phyloP scores from a whole-genome alignment of 92 coral and sea anemone species.

The Bergia puertoricense region DNA sequence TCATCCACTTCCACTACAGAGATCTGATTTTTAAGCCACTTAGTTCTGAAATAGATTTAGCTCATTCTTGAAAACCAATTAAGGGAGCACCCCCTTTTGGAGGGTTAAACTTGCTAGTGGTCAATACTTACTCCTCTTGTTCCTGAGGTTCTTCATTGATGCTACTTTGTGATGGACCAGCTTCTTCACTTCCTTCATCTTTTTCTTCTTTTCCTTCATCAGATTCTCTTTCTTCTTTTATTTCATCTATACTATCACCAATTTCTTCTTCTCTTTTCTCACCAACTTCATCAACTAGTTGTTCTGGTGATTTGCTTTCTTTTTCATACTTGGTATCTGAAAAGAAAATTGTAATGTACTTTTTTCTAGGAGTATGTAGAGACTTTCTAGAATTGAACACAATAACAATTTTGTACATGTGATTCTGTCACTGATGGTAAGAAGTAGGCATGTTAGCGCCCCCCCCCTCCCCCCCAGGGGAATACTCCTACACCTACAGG shows the following conservation, averaged over 20 bases:
- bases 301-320: background rate
- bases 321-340: background rate
- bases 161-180: slow-evolving; percentile 10
- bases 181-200: background rate
- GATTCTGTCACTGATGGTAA: too few relatives aligned
- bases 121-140: slow-evolving; percentile 64
- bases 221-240: slow-evolving; percentile 41
- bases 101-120: background rate
- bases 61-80: too few relatives aligned
- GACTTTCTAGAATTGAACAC: too few relatives aligned
- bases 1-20: too few relatives aligned
- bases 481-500: too few relatives aligned
- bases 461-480: too few relatives aligned
- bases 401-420: too few relatives aligned
- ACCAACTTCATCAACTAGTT: background rate
- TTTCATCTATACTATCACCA: slow-evolving; percentile 14
- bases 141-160: slow-evolving; percentile 33
- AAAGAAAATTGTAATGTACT: background rate
- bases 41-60: too few relatives aligned
- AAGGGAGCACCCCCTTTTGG: too few relatives aligned
- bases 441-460: too few relatives aligned
- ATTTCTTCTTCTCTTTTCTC: slow-evolving; percentile 7
- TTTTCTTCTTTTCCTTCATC: slow-evolving; percentile 22
- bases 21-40: too few relatives aligned
- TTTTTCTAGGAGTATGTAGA: too few relatives aligned